phyloP scores from a whole-genome alignment of 2,113 vertebrate genomes.

The rat (Rattus norvegicus) region GRCr8 NC_086039.1:97536501-97537000 shows the following conservation, averaged over 20 bases:
- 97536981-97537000: neutral
- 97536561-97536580: constrained; percentile 42
- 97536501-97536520: constrained; percentile 17
- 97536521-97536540: constrained; percentile 60
- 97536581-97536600: constrained; percentile 33
- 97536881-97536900: constrained; percentile 74
- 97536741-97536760: constrained; percentile 67
- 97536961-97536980: constrained; percentile 40
- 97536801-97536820: constrained; percentile 75
- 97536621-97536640: constrained; percentile 64
- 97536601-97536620: constrained; percentile 52
- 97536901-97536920: constrained; percentile 38
- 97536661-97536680: constrained; percentile 50
- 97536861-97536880: constrained; percentile 79
- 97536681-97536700: constrained; percentile 56
- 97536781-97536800: constrained; percentile 83
- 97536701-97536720: constrained; percentile 65
- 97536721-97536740: constrained; percentile 68
- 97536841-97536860: constrained; percentile 81
- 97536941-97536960: neutral
- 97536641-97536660: constrained; percentile 54
- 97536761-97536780: constrained; percentile 72
- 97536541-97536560: neutral
- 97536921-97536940: constrained; percentile 25
- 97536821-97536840: constrained; percentile 78